Conservation (phyloP, 2,113 vertebrate genomes). For the Emydura subglobosa region DNA sequence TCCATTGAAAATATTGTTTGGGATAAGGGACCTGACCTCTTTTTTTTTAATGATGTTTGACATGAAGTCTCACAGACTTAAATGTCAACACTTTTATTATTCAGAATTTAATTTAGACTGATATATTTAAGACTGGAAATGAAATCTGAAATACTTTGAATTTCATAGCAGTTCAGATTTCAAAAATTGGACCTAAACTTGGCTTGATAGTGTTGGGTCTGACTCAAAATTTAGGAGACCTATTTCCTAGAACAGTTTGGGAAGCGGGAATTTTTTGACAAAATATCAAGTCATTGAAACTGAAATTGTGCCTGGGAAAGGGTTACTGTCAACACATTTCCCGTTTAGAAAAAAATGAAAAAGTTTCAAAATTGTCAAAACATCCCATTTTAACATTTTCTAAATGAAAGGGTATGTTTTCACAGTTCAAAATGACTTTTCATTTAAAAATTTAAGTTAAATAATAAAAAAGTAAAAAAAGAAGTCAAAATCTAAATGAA, state of each 20-base stretch:
- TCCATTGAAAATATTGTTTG: background rate
- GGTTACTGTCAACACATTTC: background rate
- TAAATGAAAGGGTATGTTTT: background rate
- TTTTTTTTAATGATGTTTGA: background rate
- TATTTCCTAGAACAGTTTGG: background rate
- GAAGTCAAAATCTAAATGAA: background rate
- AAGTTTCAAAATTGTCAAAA: background rate
- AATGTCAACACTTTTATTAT: background rate
- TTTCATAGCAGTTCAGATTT: background rate
- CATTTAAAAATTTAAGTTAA: background rate
- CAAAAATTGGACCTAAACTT: background rate
- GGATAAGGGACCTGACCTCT: background rate
- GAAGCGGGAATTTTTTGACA: background rate
- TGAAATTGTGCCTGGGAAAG: background rate
- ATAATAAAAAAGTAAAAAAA: background rate
- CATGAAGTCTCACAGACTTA: background rate
- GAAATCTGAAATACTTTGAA: background rate
- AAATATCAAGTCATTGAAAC: background rate
- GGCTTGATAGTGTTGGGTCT: background rate
- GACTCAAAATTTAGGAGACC: background rate
- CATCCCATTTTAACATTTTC: background rate
- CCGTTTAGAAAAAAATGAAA: background rate
- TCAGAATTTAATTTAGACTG: background rate
- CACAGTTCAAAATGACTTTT: background rate
- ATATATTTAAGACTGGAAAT: background rate